Conservation (phyloP, 2,113 vertebrate genomes). For the Xiphias gladius region DNA sequence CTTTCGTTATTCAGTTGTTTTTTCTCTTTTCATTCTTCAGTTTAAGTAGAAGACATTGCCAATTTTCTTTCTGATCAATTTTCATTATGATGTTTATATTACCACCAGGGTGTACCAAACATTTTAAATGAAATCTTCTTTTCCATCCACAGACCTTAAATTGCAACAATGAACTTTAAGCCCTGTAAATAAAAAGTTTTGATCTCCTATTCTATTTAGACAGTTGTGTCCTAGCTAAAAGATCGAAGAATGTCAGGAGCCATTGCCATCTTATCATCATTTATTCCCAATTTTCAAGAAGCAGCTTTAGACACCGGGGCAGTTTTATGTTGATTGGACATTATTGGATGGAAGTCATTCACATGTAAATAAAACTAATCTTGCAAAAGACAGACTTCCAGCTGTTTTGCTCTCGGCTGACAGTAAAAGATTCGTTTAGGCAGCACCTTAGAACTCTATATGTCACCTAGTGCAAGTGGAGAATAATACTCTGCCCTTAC, state of each 20-base stretch:
- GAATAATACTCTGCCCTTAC: too few relatives aligned
- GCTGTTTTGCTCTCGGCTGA: too few relatives aligned
- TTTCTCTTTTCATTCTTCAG: neutral
- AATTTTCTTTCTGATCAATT: slow-evolving; percentile 25
- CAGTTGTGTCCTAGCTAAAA: neutral
- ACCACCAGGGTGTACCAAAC: slow-evolving; percentile 11
- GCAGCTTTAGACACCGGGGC: neutral
- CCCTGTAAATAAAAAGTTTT: slow-evolving; percentile 2
- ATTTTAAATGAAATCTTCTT: slow-evolving; percentile 9
- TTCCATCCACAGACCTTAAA: neutral
- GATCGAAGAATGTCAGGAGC: neutral
- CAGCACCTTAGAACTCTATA: too few relatives aligned
- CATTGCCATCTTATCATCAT: neutral
- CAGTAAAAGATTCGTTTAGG: too few relatives aligned
- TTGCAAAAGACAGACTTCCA: too few relatives aligned
- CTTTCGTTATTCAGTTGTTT: neutral
- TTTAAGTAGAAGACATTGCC: neutral
- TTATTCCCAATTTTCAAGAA: neutral
- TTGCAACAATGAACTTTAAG: slow-evolving; percentile 2
- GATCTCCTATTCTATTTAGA: neutral
- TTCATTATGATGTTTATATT: slow-evolving; percentile 26
- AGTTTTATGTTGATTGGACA: neutral
- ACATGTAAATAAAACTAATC: too few relatives aligned
- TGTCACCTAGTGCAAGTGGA: too few relatives aligned
- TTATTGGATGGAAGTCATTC: too few relatives aligned